Percentiles rank a stretch among this genome's conserved stretches.
Evolutionary conservation across 64 coral and sea anemone genomes (phyloP).

Genomic region (Trachythela sp.): DNA sequence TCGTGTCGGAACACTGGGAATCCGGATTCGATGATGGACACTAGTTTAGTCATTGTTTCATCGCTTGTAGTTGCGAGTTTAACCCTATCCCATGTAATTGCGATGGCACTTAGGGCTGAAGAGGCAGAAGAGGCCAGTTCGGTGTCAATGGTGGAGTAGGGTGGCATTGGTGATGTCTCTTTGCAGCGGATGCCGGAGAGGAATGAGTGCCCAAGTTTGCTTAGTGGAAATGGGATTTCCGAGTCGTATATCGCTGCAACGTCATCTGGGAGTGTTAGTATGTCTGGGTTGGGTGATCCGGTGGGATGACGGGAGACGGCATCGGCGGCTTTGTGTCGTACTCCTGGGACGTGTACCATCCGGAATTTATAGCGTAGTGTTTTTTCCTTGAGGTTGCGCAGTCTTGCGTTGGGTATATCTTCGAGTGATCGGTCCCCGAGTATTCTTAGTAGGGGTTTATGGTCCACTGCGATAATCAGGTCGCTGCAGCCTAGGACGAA

Average conservation of each 20-base stretch:
- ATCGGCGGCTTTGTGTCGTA: too few relatives aligned
- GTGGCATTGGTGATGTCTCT: too few relatives aligned
- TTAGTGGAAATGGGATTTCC: too few relatives aligned
- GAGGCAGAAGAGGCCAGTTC: not conserved
- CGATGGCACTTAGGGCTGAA: not conserved
- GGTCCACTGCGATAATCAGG: too few relatives aligned
- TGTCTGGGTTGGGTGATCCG: not conserved
- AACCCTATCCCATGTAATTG: not conserved
- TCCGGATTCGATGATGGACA: not conserved
- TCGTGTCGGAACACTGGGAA: not conserved
- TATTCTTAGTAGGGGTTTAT: too few relatives aligned
- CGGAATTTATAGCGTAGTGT: not conserved
- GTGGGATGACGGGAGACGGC: too few relatives aligned
- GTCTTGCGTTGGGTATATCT: too few relatives aligned
- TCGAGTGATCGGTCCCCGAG: too few relatives aligned
- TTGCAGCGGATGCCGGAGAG: not conserved
- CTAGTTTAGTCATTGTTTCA: not conserved
- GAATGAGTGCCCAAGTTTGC: not conserved
- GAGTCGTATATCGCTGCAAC: not conserved
- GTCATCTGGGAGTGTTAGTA: not conserved
- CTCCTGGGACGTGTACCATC: too few relatives aligned
- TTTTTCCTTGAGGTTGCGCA: not conserved
- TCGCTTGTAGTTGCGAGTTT: not conserved
- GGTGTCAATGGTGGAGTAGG: not conserved
- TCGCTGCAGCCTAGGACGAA: too few relatives aligned